Conservation (phyloP, 2,888 invertebrate genomes). For the Synergus gifuensis region DNA sequence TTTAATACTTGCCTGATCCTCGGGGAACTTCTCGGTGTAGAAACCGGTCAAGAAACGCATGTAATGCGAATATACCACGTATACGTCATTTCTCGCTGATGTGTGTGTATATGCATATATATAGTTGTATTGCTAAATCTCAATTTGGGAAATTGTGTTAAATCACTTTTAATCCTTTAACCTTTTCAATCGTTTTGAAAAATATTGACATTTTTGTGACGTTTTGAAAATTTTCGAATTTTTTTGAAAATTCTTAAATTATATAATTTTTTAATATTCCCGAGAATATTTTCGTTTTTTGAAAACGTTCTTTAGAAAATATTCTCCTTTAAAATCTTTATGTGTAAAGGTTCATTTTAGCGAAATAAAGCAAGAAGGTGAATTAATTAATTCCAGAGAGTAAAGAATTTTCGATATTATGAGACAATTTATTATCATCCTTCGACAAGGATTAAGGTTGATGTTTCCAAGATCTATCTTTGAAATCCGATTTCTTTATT, state of each 20-base stretch:
- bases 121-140: not conserved
- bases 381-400: not conserved
- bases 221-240: no score
- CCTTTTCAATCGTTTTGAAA: no score
- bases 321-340: no score
- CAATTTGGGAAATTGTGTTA: not conserved
- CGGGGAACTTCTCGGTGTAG: constrained; percentile 74
- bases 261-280: no score
- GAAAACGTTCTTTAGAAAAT: no score
- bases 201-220: no score
- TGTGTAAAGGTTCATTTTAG: no score
- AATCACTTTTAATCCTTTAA: no score
- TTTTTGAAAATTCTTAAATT: no score
- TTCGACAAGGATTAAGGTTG: not conserved
- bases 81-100: constrained; percentile 68
- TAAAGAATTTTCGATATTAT: not conserved
- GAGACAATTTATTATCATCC: not conserved
- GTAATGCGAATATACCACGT: constrained; percentile 70
- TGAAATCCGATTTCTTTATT: no score
- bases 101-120: constrained; percentile 43
- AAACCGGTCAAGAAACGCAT: constrained; percentile 74
- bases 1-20: constrained; percentile 72
- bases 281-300: no score
- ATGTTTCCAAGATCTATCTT: no score
- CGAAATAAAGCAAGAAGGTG: not conserved